Evolutionary conservation across 2,888 invertebrate genomes (phyloP).

Genomic region (Pheosia tremula): DNA sequence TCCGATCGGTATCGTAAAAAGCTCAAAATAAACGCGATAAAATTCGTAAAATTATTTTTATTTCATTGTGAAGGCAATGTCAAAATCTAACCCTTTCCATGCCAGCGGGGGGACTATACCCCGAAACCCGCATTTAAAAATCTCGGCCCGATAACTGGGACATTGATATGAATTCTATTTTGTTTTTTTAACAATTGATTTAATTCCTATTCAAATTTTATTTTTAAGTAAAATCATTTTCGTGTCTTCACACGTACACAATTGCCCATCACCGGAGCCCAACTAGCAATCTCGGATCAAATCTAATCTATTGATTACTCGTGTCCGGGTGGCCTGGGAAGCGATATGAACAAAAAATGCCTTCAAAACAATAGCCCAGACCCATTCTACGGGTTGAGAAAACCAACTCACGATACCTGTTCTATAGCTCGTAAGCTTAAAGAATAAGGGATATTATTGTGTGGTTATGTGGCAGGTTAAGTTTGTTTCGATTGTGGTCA

Average conservation of each 20-base stretch:
- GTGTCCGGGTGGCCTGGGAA: conserved; percentile 56
- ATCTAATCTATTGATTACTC: conserved; percentile 49
- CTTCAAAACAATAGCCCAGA: conserved; percentile 44
- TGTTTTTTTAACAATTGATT: not conserved
- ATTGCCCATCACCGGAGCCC: conserved; percentile 28
- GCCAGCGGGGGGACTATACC: too few relatives aligned
- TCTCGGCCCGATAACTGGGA: too few relatives aligned
- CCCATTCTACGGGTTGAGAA: conserved; percentile 38
- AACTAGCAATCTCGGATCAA: conserved; percentile 36
- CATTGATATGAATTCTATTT: too few relatives aligned
- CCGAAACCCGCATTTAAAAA: too few relatives aligned
- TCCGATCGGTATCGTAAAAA: too few relatives aligned
- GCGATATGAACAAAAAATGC: conserved; percentile 41
- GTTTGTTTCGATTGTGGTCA: conserved; percentile 33
- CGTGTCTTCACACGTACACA: conserved; percentile 30
- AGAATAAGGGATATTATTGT: conserved; percentile 20
- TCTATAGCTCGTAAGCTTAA: conserved; percentile 10
- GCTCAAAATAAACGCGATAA: too few relatives aligned
- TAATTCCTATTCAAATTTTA: conserved; percentile 10
- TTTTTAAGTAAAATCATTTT: conserved; percentile 31
- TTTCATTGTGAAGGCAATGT: too few relatives aligned
- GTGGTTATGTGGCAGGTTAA: conserved; percentile 11
- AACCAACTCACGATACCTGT: conserved; percentile 18
- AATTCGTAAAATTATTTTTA: too few relatives aligned
- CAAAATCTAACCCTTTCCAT: too few relatives aligned